Evolutionary conservation across 2,113 vertebrate genomes (phyloP), one percentile per base, ranked within the genome.

Genomic region (Tor tambroides): DNA sequence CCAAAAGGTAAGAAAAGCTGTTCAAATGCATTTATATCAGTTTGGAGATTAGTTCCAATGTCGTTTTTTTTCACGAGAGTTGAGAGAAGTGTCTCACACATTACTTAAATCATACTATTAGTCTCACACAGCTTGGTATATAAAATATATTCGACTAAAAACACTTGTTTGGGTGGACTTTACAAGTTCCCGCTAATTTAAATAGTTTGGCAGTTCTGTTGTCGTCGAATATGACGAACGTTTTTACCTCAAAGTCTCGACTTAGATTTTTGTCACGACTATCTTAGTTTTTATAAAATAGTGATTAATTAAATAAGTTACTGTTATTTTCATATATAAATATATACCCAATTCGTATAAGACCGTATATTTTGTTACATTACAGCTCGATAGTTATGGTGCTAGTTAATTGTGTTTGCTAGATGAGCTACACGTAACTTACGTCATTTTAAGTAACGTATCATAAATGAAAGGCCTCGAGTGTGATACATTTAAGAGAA

Each of bases 321-420:
- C 28, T 49, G 28, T n/a, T 19, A 12, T 14, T 63, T 61, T 43
- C 7, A 1, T 28, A 21, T n/a, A 17, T 56, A 26, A 2, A 41
- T 41, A 1, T 17, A 32, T 8, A 15, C 19, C 26, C 17, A 63
- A 61, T 80, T 61, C 14, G 6, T 9, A 41, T 63, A 26, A 63
- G 12, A 56, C n/a, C 1, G 3, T 26, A 19, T 26, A 26, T 76
- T 80, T 26, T 63, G 14, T 63, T 38, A 38, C 23, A 26, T 26
- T 10, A 43, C 7, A 12, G 6, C 3, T 80, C 23, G 1, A 9
- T 59, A 80, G 6, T 28, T 81, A 43, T 46, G n/a, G 46, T 82
- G 80, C 80, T 65, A 54, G 19, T 54, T 54, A 82, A 46, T 46
- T 65, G n/a, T 67, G 35, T 65, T 82, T 65, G 80, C 80, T 82